Conservation (phyloP, 1,140 invertebrate genomes). For the Adelges cooleyi region DNA sequence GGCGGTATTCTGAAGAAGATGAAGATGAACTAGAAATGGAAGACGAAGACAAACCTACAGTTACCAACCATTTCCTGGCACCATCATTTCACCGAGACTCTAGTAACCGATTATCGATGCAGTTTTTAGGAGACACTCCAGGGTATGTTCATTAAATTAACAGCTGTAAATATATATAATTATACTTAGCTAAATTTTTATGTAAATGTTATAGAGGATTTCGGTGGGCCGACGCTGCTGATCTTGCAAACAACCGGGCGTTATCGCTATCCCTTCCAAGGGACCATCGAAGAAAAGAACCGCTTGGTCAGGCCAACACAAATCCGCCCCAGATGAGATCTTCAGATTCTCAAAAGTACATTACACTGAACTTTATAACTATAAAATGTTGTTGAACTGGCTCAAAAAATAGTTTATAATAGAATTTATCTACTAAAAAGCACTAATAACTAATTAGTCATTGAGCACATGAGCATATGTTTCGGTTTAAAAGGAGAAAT, state of each 20-base stretch:
- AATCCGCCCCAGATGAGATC: slow-evolving; percentile 7
- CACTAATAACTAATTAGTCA: too few relatives aligned
- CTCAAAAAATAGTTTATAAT: not conserved
- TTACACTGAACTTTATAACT: too few relatives aligned
- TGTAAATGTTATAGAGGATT: slow-evolving; percentile 38
- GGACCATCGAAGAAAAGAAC: slow-evolving; percentile 64
- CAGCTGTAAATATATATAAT: not conserved
- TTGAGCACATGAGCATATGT: too few relatives aligned
- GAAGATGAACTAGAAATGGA: slow-evolving; percentile 24
- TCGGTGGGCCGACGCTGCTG: slow-evolving; percentile 73
- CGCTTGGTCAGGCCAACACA: slow-evolving; percentile 57
- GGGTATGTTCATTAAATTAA: slow-evolving; percentile 39
- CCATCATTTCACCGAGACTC: slow-evolving; percentile 40
- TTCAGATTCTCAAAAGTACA: not conserved
- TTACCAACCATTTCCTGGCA: not conserved
- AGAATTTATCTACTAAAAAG: too few relatives aligned
- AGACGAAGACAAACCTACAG: not conserved
- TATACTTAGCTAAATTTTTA: not conserved
- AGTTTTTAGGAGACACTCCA: slow-evolving; percentile 57
- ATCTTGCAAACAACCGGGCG: slow-evolving; percentile 42
- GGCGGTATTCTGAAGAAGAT: slow-evolving; percentile 32
- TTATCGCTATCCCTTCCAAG: slow-evolving; percentile 57
- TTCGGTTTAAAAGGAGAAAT: too few relatives aligned
- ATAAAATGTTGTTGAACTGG: too few relatives aligned
- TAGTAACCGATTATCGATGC: slow-evolving; percentile 79